Base-by-base conservation (phyloP, 1,140 invertebrate genomes). In the Steinernema feltiae region DNA sequence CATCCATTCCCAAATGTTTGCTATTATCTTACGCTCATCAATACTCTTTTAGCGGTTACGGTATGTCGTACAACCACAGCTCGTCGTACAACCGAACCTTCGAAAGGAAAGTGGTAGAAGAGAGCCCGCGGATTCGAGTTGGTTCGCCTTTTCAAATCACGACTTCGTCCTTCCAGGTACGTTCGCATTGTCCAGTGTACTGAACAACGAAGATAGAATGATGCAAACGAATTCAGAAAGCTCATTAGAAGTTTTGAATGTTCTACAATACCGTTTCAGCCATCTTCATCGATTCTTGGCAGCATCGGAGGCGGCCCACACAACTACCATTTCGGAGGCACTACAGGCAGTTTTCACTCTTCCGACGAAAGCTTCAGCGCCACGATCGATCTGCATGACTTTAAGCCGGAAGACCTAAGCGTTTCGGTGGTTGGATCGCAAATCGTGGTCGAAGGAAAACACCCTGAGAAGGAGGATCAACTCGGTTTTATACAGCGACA, bases 401-500 rank as follows among this genome's bases (percentile, higher is more conserved):
- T 48, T 32, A 32, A 63, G 27, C 76, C 76, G 3, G 76, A 77
- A 32, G 76, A 77, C 30, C 29, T 77, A n/a, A 77, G 70, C 48
- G 76, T 80, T 1, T 79, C 79, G 12, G 76, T 80, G 21, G 69
- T 78, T 69, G 78, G 77, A 30, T 27, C 70, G 21, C 29, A 31
- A 18, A 78, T 80, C 35, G 72, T 80, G 0, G 71, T 80, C 48
- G 79, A 80, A 35, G 79, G 75, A 41, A 78, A 70, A 0, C 78
- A 80, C 27, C 75, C 53, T n/a, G 79, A 80, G 76, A 80, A 80
- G 31, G 72, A 48, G 1, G 79, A 80, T 31, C 71, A 82, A 0
- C 69, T 75, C 24, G 79, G 79, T 41, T 27, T 32, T 1, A 79
- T 80, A 69, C 46, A 74, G 63, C 32, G 79, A 0, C 30, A 29